phyloP scores from a whole-genome alignment of 2,888 invertebrate species.

The Torymus tubicola region DNA sequence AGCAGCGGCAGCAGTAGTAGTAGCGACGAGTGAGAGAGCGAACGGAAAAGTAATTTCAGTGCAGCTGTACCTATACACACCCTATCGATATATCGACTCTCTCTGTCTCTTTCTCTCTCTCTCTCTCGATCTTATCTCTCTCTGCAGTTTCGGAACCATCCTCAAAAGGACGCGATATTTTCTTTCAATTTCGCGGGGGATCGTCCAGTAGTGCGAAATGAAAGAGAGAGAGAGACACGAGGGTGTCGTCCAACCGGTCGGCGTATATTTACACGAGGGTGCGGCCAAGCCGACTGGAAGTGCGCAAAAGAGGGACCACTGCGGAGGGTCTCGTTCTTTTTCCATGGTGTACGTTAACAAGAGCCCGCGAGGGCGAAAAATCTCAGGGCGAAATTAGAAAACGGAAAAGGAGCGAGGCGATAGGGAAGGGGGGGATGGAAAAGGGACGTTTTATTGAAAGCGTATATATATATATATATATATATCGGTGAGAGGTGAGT shows the following conservation, averaged over 20 bases:
- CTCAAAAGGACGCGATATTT: conserved; percentile 64
- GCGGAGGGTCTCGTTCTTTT: no score
- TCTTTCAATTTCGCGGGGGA: conserved; percentile 67
- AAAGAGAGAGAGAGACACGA: conserved; percentile 38
- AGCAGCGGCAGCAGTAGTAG: background rate
- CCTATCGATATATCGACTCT: conserved; percentile 35
- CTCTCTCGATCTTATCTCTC: conserved; percentile 51
- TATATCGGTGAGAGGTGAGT: background rate
- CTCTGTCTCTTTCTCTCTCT: conserved; percentile 21
- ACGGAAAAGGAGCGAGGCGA: conserved; percentile 22
- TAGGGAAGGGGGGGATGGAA: background rate
- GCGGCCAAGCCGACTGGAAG: conserved; percentile 54
- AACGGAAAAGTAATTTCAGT: conserved; percentile 55
- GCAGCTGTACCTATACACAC: conserved; percentile 45
- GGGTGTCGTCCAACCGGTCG: conserved; percentile 12
- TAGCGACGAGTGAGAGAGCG: conserved; percentile 20
- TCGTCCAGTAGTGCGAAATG: conserved; percentile 58
- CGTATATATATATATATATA: no score
- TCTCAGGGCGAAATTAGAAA: conserved; percentile 53
- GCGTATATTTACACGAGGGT: conserved; percentile 51
- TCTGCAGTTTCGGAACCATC: conserved; percentile 19
- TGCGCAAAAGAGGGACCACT: conserved; percentile 24
- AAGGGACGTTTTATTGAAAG: conserved; percentile 36
- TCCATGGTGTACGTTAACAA: conserved; percentile 21
- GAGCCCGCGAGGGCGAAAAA: conserved; percentile 33